Evolutionary conservation across 2,113 vertebrate species (phyloP), one percentile per base, ranked within the genome.

Genomic region (Tetrax tetrax): DNA sequence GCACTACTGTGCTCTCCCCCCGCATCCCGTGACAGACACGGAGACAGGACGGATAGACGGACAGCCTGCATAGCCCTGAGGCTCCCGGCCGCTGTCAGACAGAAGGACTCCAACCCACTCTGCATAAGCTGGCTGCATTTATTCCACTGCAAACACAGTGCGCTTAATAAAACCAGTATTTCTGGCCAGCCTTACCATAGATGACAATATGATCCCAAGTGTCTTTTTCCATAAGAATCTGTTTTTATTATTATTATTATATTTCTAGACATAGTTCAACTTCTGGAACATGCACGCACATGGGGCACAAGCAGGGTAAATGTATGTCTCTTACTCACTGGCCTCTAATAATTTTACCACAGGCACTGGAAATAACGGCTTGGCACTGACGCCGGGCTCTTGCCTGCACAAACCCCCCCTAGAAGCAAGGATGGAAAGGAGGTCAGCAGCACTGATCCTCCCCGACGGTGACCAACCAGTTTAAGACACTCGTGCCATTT

Each of bases 301-400:
- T 6, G 27, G 48, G 51, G 38, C 57, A 53, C 10, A 12, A 18
- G 28, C 45, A 83, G 35, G 50, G 37, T 79, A 63, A 68, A 43
- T 2, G 12, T 33, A 25, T 59, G 80, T 83, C 51, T 57, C 61
- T 63, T 50, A 56, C 43, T 75, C n/a, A 12, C 11, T 41, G 20
- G 64, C 43, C 65, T 51, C 74, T 60, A 70, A 54, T 45, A 61
- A 61, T 91, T 77, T 50, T 89, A 75, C 69, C 61, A 64, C 20
- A 59, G 45, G 85, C 70, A 83, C 38, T 69, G 79, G 33, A 76
- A 92, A 48, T 33, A 69, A 57, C 59, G 92, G 66, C 47, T 60
- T 4, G 7, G 88, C 0, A 0, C 51, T 3, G 35, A 56, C 0
- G 0, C 18, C 0, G 0, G 57, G 60, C 23, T 82, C 56, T 56